Percentiles rank a stretch among this genome's conserved stretches.
Evolutionary conservation across 2,797 vertebrate genomes (phyloP).

Genomic region (Pelodytes ibericus): DNA sequence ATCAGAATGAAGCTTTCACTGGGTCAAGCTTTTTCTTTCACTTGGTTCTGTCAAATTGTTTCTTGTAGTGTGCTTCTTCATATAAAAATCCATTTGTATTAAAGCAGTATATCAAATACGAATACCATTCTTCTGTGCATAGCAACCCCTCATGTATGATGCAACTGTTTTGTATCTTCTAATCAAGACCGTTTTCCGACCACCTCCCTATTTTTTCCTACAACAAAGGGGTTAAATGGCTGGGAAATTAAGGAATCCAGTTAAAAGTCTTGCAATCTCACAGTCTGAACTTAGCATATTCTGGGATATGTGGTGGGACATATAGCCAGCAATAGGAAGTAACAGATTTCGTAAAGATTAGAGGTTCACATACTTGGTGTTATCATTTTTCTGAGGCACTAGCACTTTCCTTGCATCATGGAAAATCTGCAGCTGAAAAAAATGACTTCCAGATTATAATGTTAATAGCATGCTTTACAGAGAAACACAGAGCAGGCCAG

Average conservation of each 20-base stretch:
- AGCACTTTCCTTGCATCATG: background rate
- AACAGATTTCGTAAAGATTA: constrained; percentile 28
- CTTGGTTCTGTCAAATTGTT: too few relatives aligned
- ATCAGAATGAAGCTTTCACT: too few relatives aligned
- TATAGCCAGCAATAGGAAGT: constrained; percentile 15
- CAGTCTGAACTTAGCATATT: background rate
- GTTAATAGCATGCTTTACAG: background rate
- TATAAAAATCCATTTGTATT: too few relatives aligned
- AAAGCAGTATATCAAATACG: too few relatives aligned
- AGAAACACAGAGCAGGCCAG: background rate
- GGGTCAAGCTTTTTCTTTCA: too few relatives aligned
- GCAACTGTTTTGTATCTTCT: too few relatives aligned
- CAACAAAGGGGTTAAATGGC: constrained; percentile 1
- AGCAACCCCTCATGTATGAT: too few relatives aligned
- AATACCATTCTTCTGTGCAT: too few relatives aligned
- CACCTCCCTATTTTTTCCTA: too few relatives aligned
- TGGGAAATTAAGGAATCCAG: background rate
- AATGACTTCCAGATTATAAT: constrained; percentile 17
- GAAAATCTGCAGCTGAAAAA: constrained; percentile 7
- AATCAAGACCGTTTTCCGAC: too few relatives aligned
- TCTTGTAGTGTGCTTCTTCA: too few relatives aligned
- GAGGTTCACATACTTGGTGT: constrained; percentile 13
- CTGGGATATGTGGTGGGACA: background rate
- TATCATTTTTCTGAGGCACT: constrained; percentile 24
- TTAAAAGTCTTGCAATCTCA: background rate